These are phyloP conservation scores for Thaleichthys pacificus DNA, from an alignment of 2,797 vertebrate genomes.

Conservation along the genomic window DNA sequence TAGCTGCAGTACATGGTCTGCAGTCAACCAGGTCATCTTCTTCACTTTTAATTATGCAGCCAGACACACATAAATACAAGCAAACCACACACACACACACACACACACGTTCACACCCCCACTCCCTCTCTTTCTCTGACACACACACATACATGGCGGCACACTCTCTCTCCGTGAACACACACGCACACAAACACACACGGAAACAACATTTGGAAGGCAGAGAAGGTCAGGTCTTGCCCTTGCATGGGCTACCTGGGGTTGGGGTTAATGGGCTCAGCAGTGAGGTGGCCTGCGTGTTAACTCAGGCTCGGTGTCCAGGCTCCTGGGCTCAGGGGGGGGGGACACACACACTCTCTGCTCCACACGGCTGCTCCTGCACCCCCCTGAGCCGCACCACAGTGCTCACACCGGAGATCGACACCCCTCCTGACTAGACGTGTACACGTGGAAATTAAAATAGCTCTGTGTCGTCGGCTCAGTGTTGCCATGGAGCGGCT, in stretches of 20 bases:
- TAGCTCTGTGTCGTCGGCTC: conserved; percentile 33
- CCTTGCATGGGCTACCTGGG: conserved; percentile 57
- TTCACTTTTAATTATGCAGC: background rate
- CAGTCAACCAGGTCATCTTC: too few species aligned
- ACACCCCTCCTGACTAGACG: conserved; percentile 23
- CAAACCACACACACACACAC: conserved; percentile 10
- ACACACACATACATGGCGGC: too few species aligned
- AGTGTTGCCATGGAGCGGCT: too few species aligned
- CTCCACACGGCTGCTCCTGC: background rate
- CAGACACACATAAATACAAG: background rate
- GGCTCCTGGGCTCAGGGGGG: conserved; percentile 8
- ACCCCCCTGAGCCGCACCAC: conserved; percentile 11
- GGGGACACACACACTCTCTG: background rate
- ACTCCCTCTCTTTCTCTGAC: too few species aligned
- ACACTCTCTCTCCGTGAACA: background rate
- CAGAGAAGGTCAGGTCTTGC: conserved; percentile 45
- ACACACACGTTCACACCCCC: background rate
- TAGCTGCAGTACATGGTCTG: too few species aligned
- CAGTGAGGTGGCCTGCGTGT: conserved; percentile 29
- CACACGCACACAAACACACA: conserved; percentile 17
- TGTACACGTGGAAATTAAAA: background rate
- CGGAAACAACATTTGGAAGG: conserved; percentile 25
- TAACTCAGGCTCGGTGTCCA: conserved; percentile 22
- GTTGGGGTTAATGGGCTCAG: conserved; percentile 59
- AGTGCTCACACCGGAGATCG: conserved; percentile 28